Evolutionary conservation across 2,888 invertebrate genomes (phyloP).

Genomic region (Eupithecia centaureata): DNA sequence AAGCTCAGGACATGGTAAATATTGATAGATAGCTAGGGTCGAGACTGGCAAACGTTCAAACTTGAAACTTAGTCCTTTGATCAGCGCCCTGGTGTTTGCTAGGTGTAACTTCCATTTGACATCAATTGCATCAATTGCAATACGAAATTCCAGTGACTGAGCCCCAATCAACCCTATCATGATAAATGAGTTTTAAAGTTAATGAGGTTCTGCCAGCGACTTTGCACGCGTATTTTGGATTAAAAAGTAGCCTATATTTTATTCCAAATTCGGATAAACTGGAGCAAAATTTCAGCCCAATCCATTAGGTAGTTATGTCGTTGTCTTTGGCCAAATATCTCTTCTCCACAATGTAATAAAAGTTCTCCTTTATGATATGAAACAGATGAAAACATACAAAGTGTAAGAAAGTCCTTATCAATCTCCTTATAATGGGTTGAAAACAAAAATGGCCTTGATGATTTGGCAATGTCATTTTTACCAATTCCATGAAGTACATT

Average conservation of each 20-base stretch:
- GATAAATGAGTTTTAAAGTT: background rate
- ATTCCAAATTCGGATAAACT: no score
- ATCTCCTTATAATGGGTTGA: background rate
- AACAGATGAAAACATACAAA: no score
- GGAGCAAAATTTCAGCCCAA: no score
- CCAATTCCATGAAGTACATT: background rate
- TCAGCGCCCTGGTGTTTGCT: constrained; percentile 54
- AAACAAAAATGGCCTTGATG: background rate
- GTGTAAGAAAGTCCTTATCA: background rate
- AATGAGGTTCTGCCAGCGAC: no score
- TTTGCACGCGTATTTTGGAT: no score
- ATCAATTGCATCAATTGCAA: constrained; percentile 39
- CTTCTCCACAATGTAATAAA: no score
- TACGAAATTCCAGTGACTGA: background rate
- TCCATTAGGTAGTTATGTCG: no score
- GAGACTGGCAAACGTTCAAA: constrained; percentile 63
- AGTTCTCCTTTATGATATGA: no score
- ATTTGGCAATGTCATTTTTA: background rate
- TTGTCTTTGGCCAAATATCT: no score
- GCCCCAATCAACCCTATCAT: background rate
- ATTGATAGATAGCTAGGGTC: constrained; percentile 62
- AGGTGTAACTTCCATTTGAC: constrained; percentile 49
- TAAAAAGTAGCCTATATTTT: no score
- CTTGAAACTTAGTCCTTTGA: constrained; percentile 70
- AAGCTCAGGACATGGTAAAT: constrained; percentile 59